Base-by-base conservation (phyloP, 2,113 vertebrate genomes). In the Gymnarchus niloticus region DNA sequence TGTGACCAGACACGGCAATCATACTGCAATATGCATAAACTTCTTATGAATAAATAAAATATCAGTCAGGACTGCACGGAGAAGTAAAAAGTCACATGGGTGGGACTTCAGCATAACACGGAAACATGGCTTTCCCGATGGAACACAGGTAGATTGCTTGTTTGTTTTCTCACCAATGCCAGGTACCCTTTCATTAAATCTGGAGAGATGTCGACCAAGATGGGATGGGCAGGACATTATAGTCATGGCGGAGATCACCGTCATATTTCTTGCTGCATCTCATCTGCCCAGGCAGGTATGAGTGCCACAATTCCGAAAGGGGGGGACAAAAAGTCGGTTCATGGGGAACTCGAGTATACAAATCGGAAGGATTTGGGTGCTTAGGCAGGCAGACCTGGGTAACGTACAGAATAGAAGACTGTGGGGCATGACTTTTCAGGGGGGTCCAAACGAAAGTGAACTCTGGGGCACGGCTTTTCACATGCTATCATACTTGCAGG, bases 211-310 rank as follows among this genome's bases (percentile, higher is more conserved):
- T 92, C 88, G 90, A 78, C 84, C 86, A 87, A 77, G 61, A 57
- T 48, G 83, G 86, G 56, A 12, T 85, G 83, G 81, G 89, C 89
- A 88, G 91, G 21, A 4, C 33, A 3, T 56, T 37, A 7, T 25
- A 54, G 49, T 49, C 41, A 17, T 56, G 91, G 90, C 88, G 87
- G 88, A 88, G 90, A 91, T 92, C 91, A 90, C 91, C 90, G 85
- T 91, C 87, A 90, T 91, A 91, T 90, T 90, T 90, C 87, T 88
- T 14, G 83, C 88, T n/a, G 85, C 49, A 81, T 85, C 59, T 88
- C 84, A 91, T 92, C 88, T 93, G 91, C 92, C 78, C 77, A 48
- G 84, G 90, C 88, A 87, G 92, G 89, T 91, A 92, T 88, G 89
- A 91, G 89, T 90, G 85, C 33, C 87, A 90, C 87, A 89, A 89